Evolutionary conservation across 2,888 invertebrate genomes (phyloP), one percentile per base, ranked within the genome.

Genomic region (Cerastis leucographa): DNA sequence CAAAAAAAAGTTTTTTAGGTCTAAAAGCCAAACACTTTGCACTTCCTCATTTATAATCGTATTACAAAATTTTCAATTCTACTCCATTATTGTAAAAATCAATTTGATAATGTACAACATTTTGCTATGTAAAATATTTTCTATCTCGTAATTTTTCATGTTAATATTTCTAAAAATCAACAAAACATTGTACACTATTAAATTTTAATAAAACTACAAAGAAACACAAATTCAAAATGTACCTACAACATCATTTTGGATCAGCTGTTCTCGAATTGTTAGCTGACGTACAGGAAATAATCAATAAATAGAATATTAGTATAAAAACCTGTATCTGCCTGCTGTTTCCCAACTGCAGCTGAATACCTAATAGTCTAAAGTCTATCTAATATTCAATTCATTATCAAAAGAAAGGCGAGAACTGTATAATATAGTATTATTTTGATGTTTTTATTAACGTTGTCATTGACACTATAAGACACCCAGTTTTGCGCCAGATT

Each of bases 221-320:
- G 44, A 40, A 76, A 61, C 49, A 62, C 14, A n/a, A n/a, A 4
- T 59, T 61, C 1, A 22, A 69, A 70, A 61, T 56, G 25, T 68
- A 73, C 12, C 59, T 54, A 22, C 3, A 35, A 5, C 59, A 56
- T 77, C 51, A 61, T 69, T 19, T 66, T 29, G 81, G 77, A 81
- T 81, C 81, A 77, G 81, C 81, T 46, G 59, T 81, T 81, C 81
- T 81, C 74, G 78, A 81, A 81, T 78, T 66, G 69, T 73, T 17
- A 67, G 49, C 73, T 62, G 61, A 65, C 25, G 44, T n/a, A 61
- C 17, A 68, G 46, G 7, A 19, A 73, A 2, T 51, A 51, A 56
- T 44, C 14, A 65, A 65, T 59, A 65, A 78, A 78, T 78, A 49
- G 65, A 78, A 72, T 59, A 3, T 14, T 49, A 2, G 14, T 2